Evolutionary conservation across 2,888 invertebrate species (phyloP).

Genomic region (Malacosoma neustria): DNA sequence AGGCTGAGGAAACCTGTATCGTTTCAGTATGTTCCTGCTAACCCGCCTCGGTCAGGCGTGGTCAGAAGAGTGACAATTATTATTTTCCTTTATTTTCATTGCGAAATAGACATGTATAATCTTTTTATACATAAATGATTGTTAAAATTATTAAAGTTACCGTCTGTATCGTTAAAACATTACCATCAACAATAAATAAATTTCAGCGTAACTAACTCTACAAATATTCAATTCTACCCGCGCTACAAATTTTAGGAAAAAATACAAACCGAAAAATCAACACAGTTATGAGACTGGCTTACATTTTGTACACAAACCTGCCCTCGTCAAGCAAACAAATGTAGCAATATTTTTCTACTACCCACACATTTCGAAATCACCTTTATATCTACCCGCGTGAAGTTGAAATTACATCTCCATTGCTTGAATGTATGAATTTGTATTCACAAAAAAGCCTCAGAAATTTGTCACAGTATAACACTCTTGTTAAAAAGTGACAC

Average conservation of each 20-base stretch:
- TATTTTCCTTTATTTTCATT: no score
- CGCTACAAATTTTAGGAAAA: not conserved
- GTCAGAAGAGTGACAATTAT: no score
- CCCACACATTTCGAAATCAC: conserved; percentile 7
- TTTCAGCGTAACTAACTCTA: no score
- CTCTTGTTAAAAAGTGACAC: conserved; percentile 42
- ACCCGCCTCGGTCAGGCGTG: no score
- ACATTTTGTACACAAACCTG: not conserved
- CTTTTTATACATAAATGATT: no score
- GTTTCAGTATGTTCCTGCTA: no score
- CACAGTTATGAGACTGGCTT: not conserved
- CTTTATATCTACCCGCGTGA: not conserved
- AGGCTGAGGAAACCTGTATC: no score
- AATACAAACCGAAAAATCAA: not conserved
- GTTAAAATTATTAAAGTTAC: no score
- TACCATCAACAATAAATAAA: no score
- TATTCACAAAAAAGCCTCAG: conserved; percentile 31
- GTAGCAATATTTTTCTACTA: not conserved
- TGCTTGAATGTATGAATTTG: conserved; percentile 8
- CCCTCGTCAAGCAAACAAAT: not conserved
- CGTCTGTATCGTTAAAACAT: no score
- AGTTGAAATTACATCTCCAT: not conserved
- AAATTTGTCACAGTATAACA: conserved; percentile 24
- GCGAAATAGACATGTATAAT: no score
- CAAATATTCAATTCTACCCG: not conserved